Base-by-base conservation (phyloP, 1,140 invertebrate genomes). In the Lutraria rhynchaena region DNA sequence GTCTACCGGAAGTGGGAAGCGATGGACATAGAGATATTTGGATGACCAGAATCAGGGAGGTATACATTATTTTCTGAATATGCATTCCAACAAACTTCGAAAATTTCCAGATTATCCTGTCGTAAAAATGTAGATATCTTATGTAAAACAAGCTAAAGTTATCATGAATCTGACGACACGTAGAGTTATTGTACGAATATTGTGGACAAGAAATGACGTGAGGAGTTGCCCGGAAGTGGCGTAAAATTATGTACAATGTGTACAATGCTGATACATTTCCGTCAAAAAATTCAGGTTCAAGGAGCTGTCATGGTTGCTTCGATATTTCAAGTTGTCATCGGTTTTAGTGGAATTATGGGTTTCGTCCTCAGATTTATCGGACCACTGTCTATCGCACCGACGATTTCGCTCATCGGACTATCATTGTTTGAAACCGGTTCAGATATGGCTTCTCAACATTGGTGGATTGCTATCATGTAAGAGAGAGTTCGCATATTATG, bases 361-460 rank as follows among this genome's bases (percentile, higher is more conserved):
- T 93, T 95, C 53, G 17, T 96, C 24, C 89, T 96, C 0, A 94
- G 94, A 55, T 96, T 94, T 87, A 95, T 97, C 2, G 96, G 96
- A 0, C 96, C 96, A 0, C 88, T 97, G 53, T 96, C 96, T 0
- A 96, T 97, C 33, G 95, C 95, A 0, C 96, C 96, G 0, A 96
- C 96, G 0, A 96, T 97, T 9, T 94, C 95, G 0, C 89, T 96
- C 19, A 95, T 97, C 77, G 96, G 96, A 3, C 88, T 97, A 0
- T 95, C 96, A 0, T 90, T 97, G 0, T 96, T 96, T 89, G 94
- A 95, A 88, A 95, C 96, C 87, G 96, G 96, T 0, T 95, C 95
- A 0, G 93, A 94, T 4, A 95, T 95, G 2, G 95, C 96, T 0
- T 94, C 96, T 1, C 94, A 95, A 85, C 96, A 97, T 81, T 97